These are phyloP conservation scores for Aptenodytes forsteri DNA, from an alignment of 2,113 vertebrate species.

Conservation along the genomic window DNA sequence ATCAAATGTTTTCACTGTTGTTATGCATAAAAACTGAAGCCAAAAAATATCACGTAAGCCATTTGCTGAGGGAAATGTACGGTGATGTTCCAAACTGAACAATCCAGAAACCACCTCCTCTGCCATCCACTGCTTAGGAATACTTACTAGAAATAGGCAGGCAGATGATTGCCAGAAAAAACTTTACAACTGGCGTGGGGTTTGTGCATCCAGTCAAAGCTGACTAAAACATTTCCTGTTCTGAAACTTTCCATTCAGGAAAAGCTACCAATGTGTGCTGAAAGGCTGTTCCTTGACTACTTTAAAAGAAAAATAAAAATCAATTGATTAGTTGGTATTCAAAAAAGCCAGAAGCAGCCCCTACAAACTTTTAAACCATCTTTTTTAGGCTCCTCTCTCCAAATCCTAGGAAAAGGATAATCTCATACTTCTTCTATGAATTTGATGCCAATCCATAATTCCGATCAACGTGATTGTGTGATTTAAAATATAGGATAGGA, in stretches of 20 bases:
- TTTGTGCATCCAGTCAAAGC: background rate
- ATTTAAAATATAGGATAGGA: background rate
- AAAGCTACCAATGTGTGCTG: background rate
- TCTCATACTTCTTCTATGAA: background rate
- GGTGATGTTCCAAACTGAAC: background rate
- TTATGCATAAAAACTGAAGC: background rate
- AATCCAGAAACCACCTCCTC: background rate
- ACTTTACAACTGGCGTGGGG: background rate
- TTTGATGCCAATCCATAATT: background rate
- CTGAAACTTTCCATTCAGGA: background rate
- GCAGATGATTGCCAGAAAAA: background rate
- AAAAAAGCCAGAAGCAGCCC: background rate
- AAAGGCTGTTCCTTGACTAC: background rate
- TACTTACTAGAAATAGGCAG: background rate
- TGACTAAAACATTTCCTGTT: background rate
- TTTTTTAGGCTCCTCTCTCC: background rate
- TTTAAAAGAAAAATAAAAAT: background rate
- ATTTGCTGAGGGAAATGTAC: background rate
- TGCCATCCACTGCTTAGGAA: background rate
- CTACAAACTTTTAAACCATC: background rate
- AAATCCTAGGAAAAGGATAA: background rate
- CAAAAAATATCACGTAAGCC: background rate
- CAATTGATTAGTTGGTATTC: background rate
- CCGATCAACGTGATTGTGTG: background rate
- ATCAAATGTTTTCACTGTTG: background rate